Conservation (phyloP, 2,888 invertebrate genomes). For the Crematogaster levior region DNA sequence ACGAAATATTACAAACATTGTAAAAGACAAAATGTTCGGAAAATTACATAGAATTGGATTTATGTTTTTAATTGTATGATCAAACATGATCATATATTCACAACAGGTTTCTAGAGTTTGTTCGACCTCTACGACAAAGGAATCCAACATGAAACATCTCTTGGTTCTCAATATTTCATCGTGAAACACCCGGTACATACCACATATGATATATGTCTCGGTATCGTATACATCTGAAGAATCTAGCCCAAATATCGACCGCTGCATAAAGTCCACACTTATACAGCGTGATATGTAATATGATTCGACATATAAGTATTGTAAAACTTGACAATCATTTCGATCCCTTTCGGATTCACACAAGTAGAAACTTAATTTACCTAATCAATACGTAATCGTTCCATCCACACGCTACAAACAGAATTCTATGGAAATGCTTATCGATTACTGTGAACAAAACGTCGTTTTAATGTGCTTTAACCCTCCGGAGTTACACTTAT, state of each 20-base stretch:
- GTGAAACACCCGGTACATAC: slow-evolving; percentile 40
- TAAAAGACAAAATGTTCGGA: neutral
- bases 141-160: slow-evolving; percentile 36
- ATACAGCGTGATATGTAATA: slow-evolving; percentile 18
- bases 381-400: neutral
- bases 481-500: too few species aligned
- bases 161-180: slow-evolving; percentile 41
- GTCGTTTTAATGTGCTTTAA: slow-evolving; percentile 2
- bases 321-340: slow-evolving; percentile 12
- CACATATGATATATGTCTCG: slow-evolving; percentile 42
- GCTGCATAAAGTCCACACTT: slow-evolving; percentile 42
- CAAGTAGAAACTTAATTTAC: slow-evolving; percentile 1
- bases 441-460: neutral
- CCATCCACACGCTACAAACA: neutral
- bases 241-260: slow-evolving; percentile 59
- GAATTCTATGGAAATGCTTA: slow-evolving; percentile 11
- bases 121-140: slow-evolving; percentile 5
- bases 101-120: slow-evolving; percentile 1
- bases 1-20: neutral
- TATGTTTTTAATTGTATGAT: slow-evolving; percentile 1
- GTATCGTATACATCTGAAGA: slow-evolving; percentile 42
- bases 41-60: neutral
- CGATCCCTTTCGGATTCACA: slow-evolving; percentile 15
- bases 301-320: slow-evolving; percentile 12
- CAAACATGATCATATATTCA: neutral